Percentiles rank a stretch among this genome's conserved stretches.
These are phyloP conservation scores for Paracyclopina nana DNA, from an alignment of 1,140 invertebrate genomes.

Conservation along the genomic window DNA sequence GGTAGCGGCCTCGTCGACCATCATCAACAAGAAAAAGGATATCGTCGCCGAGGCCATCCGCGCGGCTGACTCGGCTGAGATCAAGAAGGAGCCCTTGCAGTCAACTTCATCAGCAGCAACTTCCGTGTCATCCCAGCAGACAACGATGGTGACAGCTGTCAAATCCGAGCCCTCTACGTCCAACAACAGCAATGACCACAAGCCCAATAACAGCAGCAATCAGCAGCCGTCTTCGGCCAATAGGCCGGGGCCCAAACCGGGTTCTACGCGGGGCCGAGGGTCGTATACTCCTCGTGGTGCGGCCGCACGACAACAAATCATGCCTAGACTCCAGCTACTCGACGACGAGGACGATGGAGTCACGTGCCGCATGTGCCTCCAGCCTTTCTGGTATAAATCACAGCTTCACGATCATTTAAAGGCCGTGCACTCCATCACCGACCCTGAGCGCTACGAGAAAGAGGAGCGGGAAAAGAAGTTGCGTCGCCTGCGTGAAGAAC, in stretches of 20 bases:
- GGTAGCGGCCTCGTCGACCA: too few species aligned
- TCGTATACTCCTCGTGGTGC: neutral
- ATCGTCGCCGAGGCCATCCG: neutral
- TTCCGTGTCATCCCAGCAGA: neutral
- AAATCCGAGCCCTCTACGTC: neutral
- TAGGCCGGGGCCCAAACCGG: neutral
- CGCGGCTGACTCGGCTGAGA: neutral
- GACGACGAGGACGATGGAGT: conserved; percentile 14
- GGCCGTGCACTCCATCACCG: conserved; percentile 6
- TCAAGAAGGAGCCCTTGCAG: neutral
- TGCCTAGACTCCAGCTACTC: neutral
- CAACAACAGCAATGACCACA: neutral
- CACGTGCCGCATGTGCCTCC: conserved; percentile 12
- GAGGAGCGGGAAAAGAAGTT: conserved; percentile 13
- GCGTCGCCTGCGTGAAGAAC: conserved; percentile 5
- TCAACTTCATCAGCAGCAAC: neutral
- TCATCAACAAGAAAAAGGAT: neutral
- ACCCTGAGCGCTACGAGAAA: conserved; percentile 9
- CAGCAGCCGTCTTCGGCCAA: neutral
- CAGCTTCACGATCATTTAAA: conserved; percentile 10
- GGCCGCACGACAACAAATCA: neutral
- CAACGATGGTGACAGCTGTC: neutral
- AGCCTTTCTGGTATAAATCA: conserved; percentile 12
- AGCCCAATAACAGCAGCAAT: neutral
- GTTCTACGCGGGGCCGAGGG: neutral